Evolutionary conservation across 30 jellyfish, hydroid and myxozoan species (phyloP), one percentile per base, ranked within the genome.

Genomic region (Pelagia noctiluca): DNA sequence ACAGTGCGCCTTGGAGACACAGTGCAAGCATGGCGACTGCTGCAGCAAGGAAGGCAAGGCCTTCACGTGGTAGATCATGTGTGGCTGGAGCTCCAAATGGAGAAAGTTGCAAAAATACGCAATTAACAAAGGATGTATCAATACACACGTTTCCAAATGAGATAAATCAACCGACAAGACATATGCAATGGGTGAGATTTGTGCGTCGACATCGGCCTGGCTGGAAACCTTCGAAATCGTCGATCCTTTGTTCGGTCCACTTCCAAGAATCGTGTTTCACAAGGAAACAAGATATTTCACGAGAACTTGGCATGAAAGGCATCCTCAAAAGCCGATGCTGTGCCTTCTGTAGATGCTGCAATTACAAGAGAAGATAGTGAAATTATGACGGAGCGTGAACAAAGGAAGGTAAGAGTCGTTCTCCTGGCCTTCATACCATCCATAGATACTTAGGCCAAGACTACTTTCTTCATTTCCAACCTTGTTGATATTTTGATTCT

Each of bases 301-400:
- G n/a, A 63, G 24, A 60, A 36, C 78, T 78, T 38, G 89, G 89
- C 37, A 78, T 78, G 47, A 63, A 62, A 46, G 67, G 22, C n/a
- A 61, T 21, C 24, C 67, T 78, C 18, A 61, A 57, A 71, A 23
- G 33, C 77, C 3, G 77, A 78, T 78, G 89, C 89, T 33, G 67
- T 60, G 21, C 89, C 89, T 5, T 31, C 89, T 2, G 31, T 78
- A 24, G 80, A 78, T 42, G 89, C 89, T 30, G 89, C 89, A 61
- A 78, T 35, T 42, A 32, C 23, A 32, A 32, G 53, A 32, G 63
- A 76, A 47, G 78, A 35, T 21, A 60, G 38, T 25, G 33, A 0
- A 37, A 16, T 12, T 68, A 62, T 62, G 37, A n/a, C 76, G 2
- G 87, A 60, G 2, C 87, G 78, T 28, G 87, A 57, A 33, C 52